These are phyloP conservation scores for Labia minor DNA, from an alignment of 2,888 invertebrate species.

Conservation along the genomic window DNA sequence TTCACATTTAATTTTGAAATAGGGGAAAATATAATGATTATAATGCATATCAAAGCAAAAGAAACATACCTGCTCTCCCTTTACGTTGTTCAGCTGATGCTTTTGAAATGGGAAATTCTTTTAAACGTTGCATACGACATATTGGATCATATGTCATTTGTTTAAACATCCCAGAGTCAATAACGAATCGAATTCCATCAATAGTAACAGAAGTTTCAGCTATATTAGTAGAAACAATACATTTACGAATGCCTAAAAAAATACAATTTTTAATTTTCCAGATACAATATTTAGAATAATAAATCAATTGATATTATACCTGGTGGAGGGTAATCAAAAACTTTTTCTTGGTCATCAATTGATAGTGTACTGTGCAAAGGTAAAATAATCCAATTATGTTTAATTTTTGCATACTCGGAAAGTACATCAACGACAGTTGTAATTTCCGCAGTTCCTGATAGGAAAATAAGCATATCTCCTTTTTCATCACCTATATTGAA, in stretches of 20 bases:
- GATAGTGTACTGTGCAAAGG: constrained; percentile 88
- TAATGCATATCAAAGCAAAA: too few species aligned
- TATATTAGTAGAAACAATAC: constrained; percentile 95
- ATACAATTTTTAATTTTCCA: background rate
- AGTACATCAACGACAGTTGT: constrained; percentile 76
- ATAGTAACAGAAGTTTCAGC: constrained; percentile 98
- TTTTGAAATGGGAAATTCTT: constrained; percentile 95
- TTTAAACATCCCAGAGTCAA: constrained; percentile 93
- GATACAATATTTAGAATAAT: too few species aligned
- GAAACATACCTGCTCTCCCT: constrained; percentile 64
- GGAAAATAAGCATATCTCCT: constrained; percentile 89
- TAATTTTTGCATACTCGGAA: constrained; percentile 63
- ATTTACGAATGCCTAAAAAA: constrained; percentile 69
- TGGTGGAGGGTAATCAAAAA: constrained; percentile 90
- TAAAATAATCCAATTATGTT: constrained; percentile 81
- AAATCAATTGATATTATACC: too few species aligned
- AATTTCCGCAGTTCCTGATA: constrained; percentile 91
- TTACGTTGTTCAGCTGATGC: constrained; percentile 95
- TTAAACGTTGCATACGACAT: constrained; percentile 78
- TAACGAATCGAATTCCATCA: constrained; percentile 93
- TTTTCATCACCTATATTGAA: constrained; percentile 54
- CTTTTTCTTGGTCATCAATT: constrained; percentile 90
- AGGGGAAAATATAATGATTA: background rate
- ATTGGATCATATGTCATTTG: constrained; percentile 92
- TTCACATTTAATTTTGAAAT: too few species aligned